A percentile compares a stretch with the other conserved stretches of the same genome.
Evolutionary conservation across 2,797 vertebrate species (phyloP).

Genomic region (Jordanella pulchra): DNA sequence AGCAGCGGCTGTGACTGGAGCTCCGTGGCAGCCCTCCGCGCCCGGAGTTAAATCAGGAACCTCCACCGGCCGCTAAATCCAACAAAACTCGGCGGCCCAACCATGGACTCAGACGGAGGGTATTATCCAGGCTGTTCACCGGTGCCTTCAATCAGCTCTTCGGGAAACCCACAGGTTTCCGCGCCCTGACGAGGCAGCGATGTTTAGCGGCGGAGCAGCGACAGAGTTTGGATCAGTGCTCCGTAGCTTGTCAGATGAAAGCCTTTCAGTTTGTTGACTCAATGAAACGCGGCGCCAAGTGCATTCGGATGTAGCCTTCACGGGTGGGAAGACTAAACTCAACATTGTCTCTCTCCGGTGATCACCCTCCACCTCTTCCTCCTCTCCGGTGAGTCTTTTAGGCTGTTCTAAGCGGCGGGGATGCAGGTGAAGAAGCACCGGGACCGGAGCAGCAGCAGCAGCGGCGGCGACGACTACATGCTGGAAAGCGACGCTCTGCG

Average conservation of each 20-base stretch:
- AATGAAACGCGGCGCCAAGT: conserved; percentile 30
- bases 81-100: conserved; percentile 12
- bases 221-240: conserved; percentile 62
- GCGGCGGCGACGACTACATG: conserved; percentile 78
- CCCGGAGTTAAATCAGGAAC: conserved; percentile 28
- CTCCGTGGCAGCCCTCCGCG: conserved; percentile 41
- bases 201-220: conserved; percentile 49
- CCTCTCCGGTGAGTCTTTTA: conserved; percentile 23
- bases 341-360: conserved; percentile 34
- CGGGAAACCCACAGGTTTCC: conserved; percentile 56
- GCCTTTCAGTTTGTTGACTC: conserved; percentile 2
- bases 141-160: conserved; percentile 49
- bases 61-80: conserved; percentile 12
- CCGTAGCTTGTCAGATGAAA: conserved; percentile 39
- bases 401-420: conserved; percentile 51
- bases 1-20: conserved; percentile 29
- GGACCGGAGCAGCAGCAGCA: conserved; percentile 71
- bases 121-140: conserved; percentile 29
- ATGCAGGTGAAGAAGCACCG: conserved; percentile 86
- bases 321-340: conserved; percentile 1
- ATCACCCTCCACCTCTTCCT: conserved; percentile 30
- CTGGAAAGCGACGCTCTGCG: conserved; percentile 80
- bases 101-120: conserved; percentile 56
- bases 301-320: conserved; percentile 55
- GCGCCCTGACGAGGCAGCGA: conserved; percentile 52